These are phyloP conservation scores for Bursaphelenchus okinawaensis DNA, from an alignment of 2,888 invertebrate genomes.

Conservation along the genomic window DNA sequence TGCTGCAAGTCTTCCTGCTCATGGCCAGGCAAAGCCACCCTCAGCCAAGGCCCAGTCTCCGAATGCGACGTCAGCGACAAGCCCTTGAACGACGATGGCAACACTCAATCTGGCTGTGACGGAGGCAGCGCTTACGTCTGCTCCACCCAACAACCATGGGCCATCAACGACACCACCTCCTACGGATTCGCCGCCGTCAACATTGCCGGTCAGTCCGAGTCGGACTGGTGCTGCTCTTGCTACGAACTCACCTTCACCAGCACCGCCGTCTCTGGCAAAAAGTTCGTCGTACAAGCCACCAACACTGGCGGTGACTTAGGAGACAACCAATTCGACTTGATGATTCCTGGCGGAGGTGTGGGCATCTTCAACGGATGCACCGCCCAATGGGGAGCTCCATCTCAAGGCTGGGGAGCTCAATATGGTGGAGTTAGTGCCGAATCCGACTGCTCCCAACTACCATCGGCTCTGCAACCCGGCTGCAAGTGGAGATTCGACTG, in stretches of 20 bases:
- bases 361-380: constrained; percentile 2
- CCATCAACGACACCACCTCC: neutral
- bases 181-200: neutral
- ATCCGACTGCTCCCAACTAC: neutral
- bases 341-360: neutral
- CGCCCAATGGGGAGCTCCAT: neutral
- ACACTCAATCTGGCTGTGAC: constrained; percentile 1
- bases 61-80: neutral
- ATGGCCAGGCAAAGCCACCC: constrained; percentile 1
- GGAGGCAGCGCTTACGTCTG: neutral
- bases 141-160: neutral
- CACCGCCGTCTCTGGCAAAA: neutral
- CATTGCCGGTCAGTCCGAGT: neutral
- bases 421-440: neutral
- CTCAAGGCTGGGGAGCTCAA: neutral
- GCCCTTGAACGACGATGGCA: neutral
- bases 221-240: neutral
- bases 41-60: neutral
- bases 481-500: neutral
- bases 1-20: neutral
- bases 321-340: neutral
- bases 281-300: neutral
- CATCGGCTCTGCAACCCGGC: neutral
- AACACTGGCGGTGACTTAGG: neutral
- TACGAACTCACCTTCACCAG: neutral